Percentiles rank a stretch among this genome's conserved stretches.
These are phyloP conservation scores for Caenorhabditis latens DNA, from an alignment of 1,140 invertebrate species.

Conservation along the genomic window DNA sequence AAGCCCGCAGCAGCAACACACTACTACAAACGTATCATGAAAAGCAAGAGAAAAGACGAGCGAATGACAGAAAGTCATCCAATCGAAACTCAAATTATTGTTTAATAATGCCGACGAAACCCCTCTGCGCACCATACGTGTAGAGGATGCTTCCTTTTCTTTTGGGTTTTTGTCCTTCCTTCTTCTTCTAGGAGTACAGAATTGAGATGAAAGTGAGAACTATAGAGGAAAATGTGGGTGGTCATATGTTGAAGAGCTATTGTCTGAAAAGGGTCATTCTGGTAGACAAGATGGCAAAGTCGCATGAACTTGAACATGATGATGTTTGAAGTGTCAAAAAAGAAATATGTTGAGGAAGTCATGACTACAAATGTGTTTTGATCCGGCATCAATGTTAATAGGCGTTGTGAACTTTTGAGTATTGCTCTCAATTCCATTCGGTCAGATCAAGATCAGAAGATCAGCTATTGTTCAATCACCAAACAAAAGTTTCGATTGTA, in stretches of 20 bases:
- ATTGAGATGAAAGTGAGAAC: slow-evolving; percentile 37
- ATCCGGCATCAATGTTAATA: not conserved
- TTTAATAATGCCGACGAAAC: slow-evolving; percentile 53
- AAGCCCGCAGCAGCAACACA: slow-evolving; percentile 28
- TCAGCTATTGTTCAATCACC: too few relatives aligned
- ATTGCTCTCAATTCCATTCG: too few relatives aligned
- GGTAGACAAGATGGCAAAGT: not conserved
- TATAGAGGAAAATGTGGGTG: slow-evolving; percentile 29
- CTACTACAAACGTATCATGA: slow-evolving; percentile 54
- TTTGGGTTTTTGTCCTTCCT: not conserved
- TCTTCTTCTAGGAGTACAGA: not conserved
- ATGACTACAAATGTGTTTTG: not conserved
- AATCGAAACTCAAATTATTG: slow-evolving; percentile 55
- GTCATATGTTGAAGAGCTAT: slow-evolving; percentile 48
- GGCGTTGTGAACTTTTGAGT: not conserved
- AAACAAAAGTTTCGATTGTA: not conserved
- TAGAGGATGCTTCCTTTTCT: not conserved
- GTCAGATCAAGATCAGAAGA: too few relatives aligned
- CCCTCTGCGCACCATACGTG: not conserved
- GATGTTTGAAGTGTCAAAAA: slow-evolving; percentile 29
- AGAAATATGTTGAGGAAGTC: not conserved
- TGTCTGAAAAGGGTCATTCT: slow-evolving; percentile 51
- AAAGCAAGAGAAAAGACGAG: slow-evolving; percentile 49
- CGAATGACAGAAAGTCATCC: slow-evolving; percentile 51
- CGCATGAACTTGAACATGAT: not conserved